A percentile compares a stretch with the other conserved stretches of the same genome.
These are phyloP conservation scores for rabbit (Oryctolagus cuniculus) DNA, from an alignment of 2,113 vertebrate genomes.

Conservation along the genomic window mOryCun1.1 NC_091437.1:13853501-13854000, in stretches of 20 bases:
- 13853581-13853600: neutral
- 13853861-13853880: conserved; percentile 76
- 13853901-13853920: conserved; percentile 82
- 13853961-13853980: conserved; percentile 83
- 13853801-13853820: conserved; percentile 59
- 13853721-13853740: neutral
- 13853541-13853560: neutral
- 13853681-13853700: conserved; percentile 58
- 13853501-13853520: neutral
- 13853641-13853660: conserved; percentile 60
- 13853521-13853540: neutral
- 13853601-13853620: conserved; percentile 41
- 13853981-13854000: conserved; percentile 83
- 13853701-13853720: neutral
- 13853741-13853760: neutral
- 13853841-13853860: conserved; percentile 71
- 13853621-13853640: neutral
- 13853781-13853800: conserved; percentile 6
- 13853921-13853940: conserved; percentile 84
- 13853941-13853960: conserved; percentile 82
- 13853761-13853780: conserved; percentile 43
- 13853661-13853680: conserved; percentile 39
- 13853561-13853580: neutral
- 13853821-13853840: conserved; percentile 76
- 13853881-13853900: conserved; percentile 60